These are phyloP conservation scores for Pheosia gnoma DNA, from an alignment of 2,888 invertebrate genomes.

Conservation along the genomic window DNA sequence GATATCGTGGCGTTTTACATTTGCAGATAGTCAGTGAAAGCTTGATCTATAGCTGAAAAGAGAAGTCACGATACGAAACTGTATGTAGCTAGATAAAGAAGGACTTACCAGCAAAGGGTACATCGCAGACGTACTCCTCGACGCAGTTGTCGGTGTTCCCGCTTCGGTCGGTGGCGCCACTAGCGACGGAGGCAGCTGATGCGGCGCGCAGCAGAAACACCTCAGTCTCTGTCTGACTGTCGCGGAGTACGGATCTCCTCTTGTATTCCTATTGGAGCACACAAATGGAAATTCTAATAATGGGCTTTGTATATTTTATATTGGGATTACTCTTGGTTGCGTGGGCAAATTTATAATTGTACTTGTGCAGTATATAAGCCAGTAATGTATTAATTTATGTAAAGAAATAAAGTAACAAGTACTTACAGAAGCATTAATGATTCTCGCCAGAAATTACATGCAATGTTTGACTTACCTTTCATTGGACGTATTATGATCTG, in stretches of 20 bases:
- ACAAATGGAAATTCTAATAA: neutral
- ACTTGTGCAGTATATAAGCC: neutral
- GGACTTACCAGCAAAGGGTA: slow-evolving; percentile 93
- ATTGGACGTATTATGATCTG: neutral
- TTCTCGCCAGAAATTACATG: neutral
- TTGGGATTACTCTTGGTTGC: neutral
- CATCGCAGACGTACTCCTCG: slow-evolving; percentile 93
- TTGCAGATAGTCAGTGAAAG: too few relatives aligned
- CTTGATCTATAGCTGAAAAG: neutral
- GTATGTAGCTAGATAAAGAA: slow-evolving; percentile 10
- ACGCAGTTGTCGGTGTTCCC: slow-evolving; percentile 92
- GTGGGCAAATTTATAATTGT: neutral
- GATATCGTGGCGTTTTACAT: too few relatives aligned
- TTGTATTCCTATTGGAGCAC: slow-evolving; percentile 88
- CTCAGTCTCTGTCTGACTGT: slow-evolving; percentile 94
- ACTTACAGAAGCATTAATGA: neutral
- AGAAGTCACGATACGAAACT: neutral
- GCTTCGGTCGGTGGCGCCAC: slow-evolving; percentile 91
- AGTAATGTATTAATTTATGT: neutral
- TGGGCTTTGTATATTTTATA: neutral
- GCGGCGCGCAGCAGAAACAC: slow-evolving; percentile 90
- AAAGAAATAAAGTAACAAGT: neutral
- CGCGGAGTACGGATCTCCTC: slow-evolving; percentile 87
- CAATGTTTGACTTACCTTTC: neutral
- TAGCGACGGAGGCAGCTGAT: slow-evolving; percentile 89